Percentiles rank a stretch among this genome's conserved stretches.
These are phyloP conservation scores for Apogon hyalosoma DNA, from an alignment of 2,797 vertebrate species.

Conservation along the genomic window DNA sequence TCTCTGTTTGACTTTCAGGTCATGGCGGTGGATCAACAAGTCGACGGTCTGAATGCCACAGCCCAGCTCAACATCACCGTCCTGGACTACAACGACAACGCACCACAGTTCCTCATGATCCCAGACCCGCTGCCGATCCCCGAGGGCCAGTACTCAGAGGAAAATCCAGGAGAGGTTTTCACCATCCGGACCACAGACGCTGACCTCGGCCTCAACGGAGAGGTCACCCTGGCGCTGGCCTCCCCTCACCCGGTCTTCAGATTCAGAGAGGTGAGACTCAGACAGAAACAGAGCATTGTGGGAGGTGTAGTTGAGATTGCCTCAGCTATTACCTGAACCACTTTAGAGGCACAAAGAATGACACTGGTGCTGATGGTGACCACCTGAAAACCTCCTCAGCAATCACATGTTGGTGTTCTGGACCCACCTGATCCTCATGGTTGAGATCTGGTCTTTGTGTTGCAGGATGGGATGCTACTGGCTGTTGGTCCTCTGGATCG, in stretches of 20 bases:
- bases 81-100: slow-evolving; percentile 87
- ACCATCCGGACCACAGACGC: slow-evolving; percentile 71
- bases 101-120: slow-evolving; percentile 81
- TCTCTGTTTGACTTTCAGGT: slow-evolving; percentile 67
- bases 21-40: slow-evolving; percentile 80
- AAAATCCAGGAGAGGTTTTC: slow-evolving; percentile 46
- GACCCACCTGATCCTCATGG: background rate
- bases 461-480: slow-evolving; percentile 82
- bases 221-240: slow-evolving; percentile 65
- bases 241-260: slow-evolving; percentile 70
- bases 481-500: slow-evolving; percentile 79
- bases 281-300: no score
- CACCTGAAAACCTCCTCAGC: no score
- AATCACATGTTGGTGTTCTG: no score
- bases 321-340: no score
- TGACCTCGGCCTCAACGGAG: slow-evolving; percentile 81
- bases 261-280: slow-evolving; percentile 74
- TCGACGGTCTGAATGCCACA: slow-evolving; percentile 74
- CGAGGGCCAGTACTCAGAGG: slow-evolving; percentile 74
- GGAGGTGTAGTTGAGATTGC: no score
- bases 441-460: slow-evolving; percentile 10
- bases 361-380: no score
- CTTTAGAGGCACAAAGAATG: no score
- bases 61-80: slow-evolving; percentile 80
- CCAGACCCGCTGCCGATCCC: slow-evolving; percentile 61